phyloP scores from a whole-genome alignment of 2,113 vertebrate species.

The Aegithalos caudatus region DNA sequence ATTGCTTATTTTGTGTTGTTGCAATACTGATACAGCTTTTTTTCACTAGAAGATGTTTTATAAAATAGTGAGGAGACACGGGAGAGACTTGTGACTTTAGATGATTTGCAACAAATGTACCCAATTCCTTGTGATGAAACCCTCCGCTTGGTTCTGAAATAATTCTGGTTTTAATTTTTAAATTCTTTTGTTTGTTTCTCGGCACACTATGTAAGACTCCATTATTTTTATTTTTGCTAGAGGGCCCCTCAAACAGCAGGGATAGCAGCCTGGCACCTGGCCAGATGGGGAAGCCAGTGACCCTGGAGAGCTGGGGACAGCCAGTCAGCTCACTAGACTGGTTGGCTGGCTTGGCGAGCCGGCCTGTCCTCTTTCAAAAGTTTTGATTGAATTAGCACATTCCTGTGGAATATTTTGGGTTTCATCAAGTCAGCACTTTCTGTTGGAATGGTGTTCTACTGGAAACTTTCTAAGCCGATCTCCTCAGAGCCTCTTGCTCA shows the following conservation, averaged over 20 bases:
- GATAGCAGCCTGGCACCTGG: neutral
- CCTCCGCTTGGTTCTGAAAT: neutral
- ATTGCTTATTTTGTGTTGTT: neutral
- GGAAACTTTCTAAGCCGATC: slow-evolving; percentile 1
- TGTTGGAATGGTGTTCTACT: slow-evolving; percentile 32
- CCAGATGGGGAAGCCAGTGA: slow-evolving; percentile 35
- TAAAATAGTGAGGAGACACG: neutral
- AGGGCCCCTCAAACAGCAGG: neutral
- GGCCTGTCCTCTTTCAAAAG: slow-evolving; percentile 29
- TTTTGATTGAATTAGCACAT: slow-evolving; percentile 63
- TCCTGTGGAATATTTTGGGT: slow-evolving; percentile 55
- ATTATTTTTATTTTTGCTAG: neutral
- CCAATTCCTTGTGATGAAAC: neutral
- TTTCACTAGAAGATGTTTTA: neutral
- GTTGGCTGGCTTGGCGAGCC: neutral
- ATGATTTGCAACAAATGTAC: neutral
- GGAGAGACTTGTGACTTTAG: neutral
- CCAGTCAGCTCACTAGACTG: slow-evolving; percentile 12
- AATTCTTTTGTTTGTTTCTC: neutral
- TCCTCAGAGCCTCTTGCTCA: neutral
- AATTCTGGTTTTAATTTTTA: neutral
- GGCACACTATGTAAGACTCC: neutral
- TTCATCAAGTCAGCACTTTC: slow-evolving; percentile 61
- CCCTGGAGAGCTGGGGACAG: neutral
- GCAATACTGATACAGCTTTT: neutral